Base-by-base conservation (phyloP, 1,140 invertebrate species). In the Cydia fagiglandana region DNA sequence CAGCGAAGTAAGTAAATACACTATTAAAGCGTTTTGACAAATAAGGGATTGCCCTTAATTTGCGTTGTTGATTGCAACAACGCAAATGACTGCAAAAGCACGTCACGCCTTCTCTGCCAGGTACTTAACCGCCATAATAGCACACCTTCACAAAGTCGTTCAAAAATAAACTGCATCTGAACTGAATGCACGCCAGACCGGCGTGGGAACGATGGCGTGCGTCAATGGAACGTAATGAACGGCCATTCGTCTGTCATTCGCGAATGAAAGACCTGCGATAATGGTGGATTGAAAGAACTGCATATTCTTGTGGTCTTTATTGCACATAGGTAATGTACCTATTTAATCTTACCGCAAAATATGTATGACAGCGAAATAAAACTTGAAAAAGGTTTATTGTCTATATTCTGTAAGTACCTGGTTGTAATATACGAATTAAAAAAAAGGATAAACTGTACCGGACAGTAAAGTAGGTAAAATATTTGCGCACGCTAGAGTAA, bases 301-400 rank as follows among this genome's bases (percentile, higher is more conserved):
- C 53, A 56, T 17, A 24, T n/a, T 61, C 20, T 61, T 61, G 17
- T 24, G 56, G 56, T 61, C 15, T 9, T 61, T 61, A 61, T 24
- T 61, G 56, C 20, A 12, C 56, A 7, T 53, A n/a, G n/a, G n/a
- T n/a, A 45, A 45, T 47, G 45, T 47, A 47, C 45, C 0, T 47
- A 15, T 53, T 53, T 17, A 53, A 53, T 53, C n/a, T 53, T 53
- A 6, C 50, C 77, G 64, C 64, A 78, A 50, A 83, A 86, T 38
- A 38, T 38, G 34, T 38, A 30, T 3, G 30, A 30, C 30, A 41
- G 10, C 10, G 4, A 41, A 9, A 13, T 45, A 13, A 12, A 45
- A 45, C 10, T 45, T 45, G 41, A 45, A 12, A 45, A 12, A 13
- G 41, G 1, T 45, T 45, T 0, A 34, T 0, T 45, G 0, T 10